Percentiles rank a stretch among this genome's conserved stretches.
Conservation (phyloP, 2,797 vertebrate species). For the Pteropus rufus region DNA sequence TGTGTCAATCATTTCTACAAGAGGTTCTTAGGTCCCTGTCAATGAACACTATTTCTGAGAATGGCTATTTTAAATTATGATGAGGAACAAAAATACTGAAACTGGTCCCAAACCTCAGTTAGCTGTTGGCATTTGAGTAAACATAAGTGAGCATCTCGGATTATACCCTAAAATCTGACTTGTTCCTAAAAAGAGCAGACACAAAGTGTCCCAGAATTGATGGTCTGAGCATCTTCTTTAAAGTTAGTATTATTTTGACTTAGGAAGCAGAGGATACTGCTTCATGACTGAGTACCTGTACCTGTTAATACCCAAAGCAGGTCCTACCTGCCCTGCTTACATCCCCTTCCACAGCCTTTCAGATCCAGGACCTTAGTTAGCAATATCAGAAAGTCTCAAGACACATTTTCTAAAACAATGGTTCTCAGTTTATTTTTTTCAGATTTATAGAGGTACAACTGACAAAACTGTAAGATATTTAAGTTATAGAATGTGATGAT, state of each 20-base stretch:
- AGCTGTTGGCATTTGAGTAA: not conserved
- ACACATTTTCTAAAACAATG: not conserved
- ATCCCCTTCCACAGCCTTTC: not conserved
- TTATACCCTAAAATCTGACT: not conserved
- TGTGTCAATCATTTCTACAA: not conserved
- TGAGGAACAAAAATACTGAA: not conserved
- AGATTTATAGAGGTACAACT: not conserved
- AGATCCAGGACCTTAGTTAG: not conserved
- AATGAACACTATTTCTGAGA: not conserved
- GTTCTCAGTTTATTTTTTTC: not conserved
- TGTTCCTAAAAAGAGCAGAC: not conserved
- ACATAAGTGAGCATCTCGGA: not conserved
- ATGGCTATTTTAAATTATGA: not conserved
- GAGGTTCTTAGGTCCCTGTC: not conserved
- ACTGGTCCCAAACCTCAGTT: not conserved
- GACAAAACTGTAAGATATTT: not conserved
- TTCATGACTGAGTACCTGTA: not conserved
- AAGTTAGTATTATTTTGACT: not conserved
- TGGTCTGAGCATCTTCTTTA: not conserved
- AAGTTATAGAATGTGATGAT: not conserved
- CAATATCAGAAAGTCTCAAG: not conserved
- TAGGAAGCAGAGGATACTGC: not conserved
- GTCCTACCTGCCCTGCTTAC: not conserved
- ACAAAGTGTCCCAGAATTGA: not conserved
- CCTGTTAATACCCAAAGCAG: not conserved